phyloP scores from a whole-genome alignment of 2,797 vertebrate species.

The Phataginus tetradactyla region DNA sequence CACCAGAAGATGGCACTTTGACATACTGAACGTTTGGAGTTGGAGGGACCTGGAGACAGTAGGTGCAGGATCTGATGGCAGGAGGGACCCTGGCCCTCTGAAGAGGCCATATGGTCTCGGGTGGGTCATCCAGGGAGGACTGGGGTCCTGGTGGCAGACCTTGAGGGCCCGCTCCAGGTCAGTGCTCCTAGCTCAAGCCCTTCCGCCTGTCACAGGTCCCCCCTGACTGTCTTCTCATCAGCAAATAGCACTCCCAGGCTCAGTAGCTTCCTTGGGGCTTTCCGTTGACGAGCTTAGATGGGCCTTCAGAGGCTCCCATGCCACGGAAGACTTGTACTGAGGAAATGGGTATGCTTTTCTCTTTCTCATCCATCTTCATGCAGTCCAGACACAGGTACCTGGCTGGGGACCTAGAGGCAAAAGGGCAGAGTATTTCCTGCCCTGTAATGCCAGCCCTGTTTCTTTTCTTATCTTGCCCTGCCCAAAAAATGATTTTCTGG shows the following conservation, averaged over 20 bases:
- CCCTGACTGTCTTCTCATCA: too few relatives aligned
- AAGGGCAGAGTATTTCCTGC: background rate
- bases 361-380: background rate
- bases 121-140: too few relatives aligned
- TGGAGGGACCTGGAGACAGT: background rate
- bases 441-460: background rate
- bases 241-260: too few relatives aligned
- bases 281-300: too few relatives aligned
- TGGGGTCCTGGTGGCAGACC: too few relatives aligned
- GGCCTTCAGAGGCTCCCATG: background rate
- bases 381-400: background rate
- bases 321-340: background rate
- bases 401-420: background rate
- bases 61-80: background rate
- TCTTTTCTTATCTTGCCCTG: background rate
- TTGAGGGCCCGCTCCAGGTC: too few relatives aligned
- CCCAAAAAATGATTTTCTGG: background rate
- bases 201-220: too few relatives aligned
- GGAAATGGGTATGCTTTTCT: rapidly evolving
- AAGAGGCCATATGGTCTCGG: too few relatives aligned
- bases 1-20: background rate
- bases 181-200: too few relatives aligned
- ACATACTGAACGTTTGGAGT: background rate
- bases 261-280: too few relatives aligned
- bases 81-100: background rate